phyloP scores from a whole-genome alignment of 2,113 vertebrate genomes.

The Anhinga rufa region DNA sequence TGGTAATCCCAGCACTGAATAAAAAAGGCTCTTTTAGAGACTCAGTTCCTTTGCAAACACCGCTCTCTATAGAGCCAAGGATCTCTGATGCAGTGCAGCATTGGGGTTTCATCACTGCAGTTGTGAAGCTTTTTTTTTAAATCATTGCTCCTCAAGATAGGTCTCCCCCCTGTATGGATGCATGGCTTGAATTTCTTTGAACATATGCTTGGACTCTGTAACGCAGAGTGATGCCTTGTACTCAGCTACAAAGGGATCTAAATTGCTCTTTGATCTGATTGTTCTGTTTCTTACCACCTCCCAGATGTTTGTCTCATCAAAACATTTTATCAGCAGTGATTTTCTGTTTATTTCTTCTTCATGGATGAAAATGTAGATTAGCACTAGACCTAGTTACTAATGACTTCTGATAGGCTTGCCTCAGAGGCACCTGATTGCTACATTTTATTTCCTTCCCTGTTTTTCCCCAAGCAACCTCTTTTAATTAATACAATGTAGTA shows the following conservation, averaged over 20 bases:
- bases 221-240: not conserved
- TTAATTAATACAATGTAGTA: not conserved
- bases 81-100: not conserved
- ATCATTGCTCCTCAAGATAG: not conserved
- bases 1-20: not conserved
- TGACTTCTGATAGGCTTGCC: not conserved
- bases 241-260: not conserved
- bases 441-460: not conserved
- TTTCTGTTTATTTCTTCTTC: not conserved
- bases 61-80: not conserved
- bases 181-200: not conserved
- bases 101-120: not conserved
- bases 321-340: not conserved
- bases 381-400: not conserved
- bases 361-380: not conserved
- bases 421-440: not conserved
- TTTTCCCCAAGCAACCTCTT: not conserved
- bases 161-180: not conserved
- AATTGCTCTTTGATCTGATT: not conserved
- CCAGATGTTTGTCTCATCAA: not conserved
- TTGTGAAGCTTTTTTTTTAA: not conserved
- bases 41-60: not conserved
- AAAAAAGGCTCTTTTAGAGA: not conserved
- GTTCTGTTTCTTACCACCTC: not conserved
- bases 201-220: rapidly evolving